Conservation (phyloP, 53 echinoderm and acorn worm species). For the Holothuria scabra region DNA sequence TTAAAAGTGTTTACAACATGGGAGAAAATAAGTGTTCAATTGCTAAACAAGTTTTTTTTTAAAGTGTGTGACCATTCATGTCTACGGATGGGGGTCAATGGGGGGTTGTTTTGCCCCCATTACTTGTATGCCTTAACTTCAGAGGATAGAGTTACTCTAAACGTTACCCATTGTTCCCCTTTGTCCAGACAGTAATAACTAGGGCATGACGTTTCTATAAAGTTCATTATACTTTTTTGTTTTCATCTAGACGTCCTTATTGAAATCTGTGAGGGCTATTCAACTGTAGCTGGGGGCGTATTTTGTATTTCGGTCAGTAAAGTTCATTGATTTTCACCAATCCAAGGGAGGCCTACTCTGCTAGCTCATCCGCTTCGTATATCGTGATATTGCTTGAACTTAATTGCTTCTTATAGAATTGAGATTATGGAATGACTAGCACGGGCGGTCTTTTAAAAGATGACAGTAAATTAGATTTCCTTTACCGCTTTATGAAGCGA, state of each 20-base stretch:
- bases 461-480: constrained; percentile 29
- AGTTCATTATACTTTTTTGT: constrained; percentile 37
- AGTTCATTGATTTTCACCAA: constrained; percentile 45
- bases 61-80: no score
- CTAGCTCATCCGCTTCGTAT: not conserved
- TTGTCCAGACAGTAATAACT: constrained; percentile 16
- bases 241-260: constrained; percentile 9
- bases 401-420: constrained; percentile 29
- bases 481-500: not conserved
- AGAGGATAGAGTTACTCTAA: no score
- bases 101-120: no score
- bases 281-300: constrained; percentile 38
- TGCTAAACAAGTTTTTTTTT: no score
- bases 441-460: constrained; percentile 37
- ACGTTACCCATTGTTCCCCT: no score
- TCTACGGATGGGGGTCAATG: no score
- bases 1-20: no score
- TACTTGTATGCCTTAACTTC: no score
- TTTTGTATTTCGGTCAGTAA: constrained; percentile 35
- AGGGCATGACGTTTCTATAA: constrained; percentile 29
- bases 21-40: no score
- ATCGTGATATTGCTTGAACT: constrained; percentile 14
- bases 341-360: not conserved
- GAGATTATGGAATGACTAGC: constrained; percentile 21
- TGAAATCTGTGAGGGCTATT: constrained; percentile 20